Base-by-base conservation (phyloP, 1,140 invertebrate species). In the Panulirus ornatus region DNA sequence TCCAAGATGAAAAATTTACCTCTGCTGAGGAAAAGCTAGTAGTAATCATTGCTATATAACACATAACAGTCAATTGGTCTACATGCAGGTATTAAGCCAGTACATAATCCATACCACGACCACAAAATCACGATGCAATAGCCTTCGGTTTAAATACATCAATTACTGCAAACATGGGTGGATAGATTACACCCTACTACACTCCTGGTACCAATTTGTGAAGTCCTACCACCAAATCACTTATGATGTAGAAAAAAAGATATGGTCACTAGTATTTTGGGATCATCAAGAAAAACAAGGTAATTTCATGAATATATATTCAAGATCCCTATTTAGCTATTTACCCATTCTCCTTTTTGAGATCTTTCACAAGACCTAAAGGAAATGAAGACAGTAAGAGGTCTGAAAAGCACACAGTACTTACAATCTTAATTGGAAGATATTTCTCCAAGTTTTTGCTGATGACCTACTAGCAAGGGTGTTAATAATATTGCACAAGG, bases 161-260 rank as follows among this genome's bases (percentile, higher is more conserved):
- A 78, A 36, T 1, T 78, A 22, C 75, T 42, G 44, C 40, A 78
- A 30, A 44, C n/a, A 5, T 58, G 58, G 51, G 58, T 51, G 36
- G n/a, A 58, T n/a, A 83, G 36, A 16, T 9, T 11, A 83, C 54
- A 54, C 58, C 51, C 54, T 63, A 34, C 54, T 63, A 34, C 81
- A 83, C 81, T 83, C 81, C 81, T 83, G 81, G 44, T 83, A 83
- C 81, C 81, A 83, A 40, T 83, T 83, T 63, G 30, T 83, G n/a
- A 58, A 83, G 58, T 51, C 58, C 81, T 40, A 63, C 34, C 81
- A 51, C 51, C 81, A 40, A 27, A 40, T 40, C n/a, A n/a, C n/a
- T n/a, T 66, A 27, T 40, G n/a, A 44, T 1, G 58, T 44, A 66
- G 2, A 83, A 40, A 66, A 66, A 66, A 34, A 22, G n/a, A n/a